phyloP scores from a whole-genome alignment of 2,113 vertebrate species.

The Rhynchopsitta pachyrhyncha region DNA sequence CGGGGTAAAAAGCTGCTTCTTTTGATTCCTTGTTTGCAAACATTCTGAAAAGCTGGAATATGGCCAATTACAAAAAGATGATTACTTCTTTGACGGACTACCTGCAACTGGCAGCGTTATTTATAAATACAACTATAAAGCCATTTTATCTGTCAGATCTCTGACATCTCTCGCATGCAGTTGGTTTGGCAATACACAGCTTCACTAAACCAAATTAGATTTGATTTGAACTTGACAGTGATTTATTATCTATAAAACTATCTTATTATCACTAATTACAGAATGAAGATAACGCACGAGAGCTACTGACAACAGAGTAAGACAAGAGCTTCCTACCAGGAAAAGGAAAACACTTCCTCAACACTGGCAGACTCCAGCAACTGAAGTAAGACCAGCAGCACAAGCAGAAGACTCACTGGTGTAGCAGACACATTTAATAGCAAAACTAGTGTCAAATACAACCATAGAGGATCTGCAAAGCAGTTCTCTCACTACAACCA shows the following conservation, averaged over 20 bases:
- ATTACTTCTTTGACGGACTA: not conserved
- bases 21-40: not conserved
- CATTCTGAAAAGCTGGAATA: not conserved
- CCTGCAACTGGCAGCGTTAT: not conserved
- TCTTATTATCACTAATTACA: slow-evolving; percentile 44
- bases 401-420: not conserved
- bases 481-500: not conserved
- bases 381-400: not conserved
- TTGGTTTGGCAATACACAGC: not conserved
- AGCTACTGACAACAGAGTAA: not conserved
- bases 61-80: not conserved
- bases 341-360: not conserved
- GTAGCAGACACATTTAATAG: not conserved
- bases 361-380: not conserved
- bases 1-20: not conserved
- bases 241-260: not conserved
- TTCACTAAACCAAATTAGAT: not conserved
- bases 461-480: not conserved
- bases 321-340: not conserved
- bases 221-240: slow-evolving; percentile 21
- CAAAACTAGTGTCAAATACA: not conserved
- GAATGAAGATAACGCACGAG: not conserved
- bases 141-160: not conserved
- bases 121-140: not conserved
- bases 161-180: not conserved